phyloP scores from a whole-genome alignment of 1,140 invertebrate genomes.

The Listronotus bonariensis region DNA sequence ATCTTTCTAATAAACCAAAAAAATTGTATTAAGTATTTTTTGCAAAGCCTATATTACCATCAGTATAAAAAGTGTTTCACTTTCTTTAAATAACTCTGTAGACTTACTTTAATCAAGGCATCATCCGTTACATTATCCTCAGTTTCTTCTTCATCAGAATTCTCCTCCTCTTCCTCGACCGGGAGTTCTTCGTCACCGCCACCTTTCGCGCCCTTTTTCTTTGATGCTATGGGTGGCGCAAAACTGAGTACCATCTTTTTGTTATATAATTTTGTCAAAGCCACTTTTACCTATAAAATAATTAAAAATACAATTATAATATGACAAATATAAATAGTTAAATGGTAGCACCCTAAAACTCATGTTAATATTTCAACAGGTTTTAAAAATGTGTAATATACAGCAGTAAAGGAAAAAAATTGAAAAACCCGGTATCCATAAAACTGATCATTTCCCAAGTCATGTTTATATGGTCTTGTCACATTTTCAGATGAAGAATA shows the following conservation, averaged over 20 bases:
- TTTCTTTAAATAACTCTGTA: no score
- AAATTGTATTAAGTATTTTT: no score
- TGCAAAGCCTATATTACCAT: no score
- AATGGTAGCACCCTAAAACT: constrained; percentile 16
- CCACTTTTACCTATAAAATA: constrained; percentile 78
- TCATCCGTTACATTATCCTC: constrained; percentile 73
- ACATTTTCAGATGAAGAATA: no score
- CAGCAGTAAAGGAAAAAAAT: no score
- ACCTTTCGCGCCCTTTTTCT: constrained; percentile 63
- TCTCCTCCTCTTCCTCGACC: constrained; percentile 56
- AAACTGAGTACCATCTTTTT: constrained; percentile 76
- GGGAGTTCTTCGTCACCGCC: constrained; percentile 56
- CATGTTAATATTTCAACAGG: background rate
- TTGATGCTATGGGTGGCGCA: constrained; percentile 66
- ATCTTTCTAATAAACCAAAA: no score
- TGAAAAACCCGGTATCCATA: no score
- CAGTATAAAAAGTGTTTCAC: no score
- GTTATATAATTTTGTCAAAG: constrained; percentile 91
- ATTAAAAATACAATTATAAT: no score
- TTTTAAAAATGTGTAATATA: background rate
- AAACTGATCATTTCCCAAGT: no score
- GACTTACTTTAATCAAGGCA: constrained; percentile 76
- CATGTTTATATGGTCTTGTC: no score
- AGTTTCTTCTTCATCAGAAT: constrained; percentile 55
- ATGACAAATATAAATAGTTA: no score